Base-by-base conservation (phyloP, 1,140 invertebrate species). In the Bombus breviceps region DNA sequence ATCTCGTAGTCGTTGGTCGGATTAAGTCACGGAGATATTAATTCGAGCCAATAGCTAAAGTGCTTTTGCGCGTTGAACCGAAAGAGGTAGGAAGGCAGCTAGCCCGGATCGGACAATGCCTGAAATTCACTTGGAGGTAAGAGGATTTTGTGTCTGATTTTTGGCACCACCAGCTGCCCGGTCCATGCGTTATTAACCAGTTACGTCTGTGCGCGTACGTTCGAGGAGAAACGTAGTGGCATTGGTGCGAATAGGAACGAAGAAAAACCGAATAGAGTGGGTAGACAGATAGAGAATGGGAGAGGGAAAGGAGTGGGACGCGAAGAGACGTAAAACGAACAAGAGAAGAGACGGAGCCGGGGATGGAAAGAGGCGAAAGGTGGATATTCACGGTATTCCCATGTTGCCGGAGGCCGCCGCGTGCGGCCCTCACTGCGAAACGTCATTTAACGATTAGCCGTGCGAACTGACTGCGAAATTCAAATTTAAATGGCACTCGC, bases 401-500 rank as follows among this genome's bases (percentile, higher is more conserved):
- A 72, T 77, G 82, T 78, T 81, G 72, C 78, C 69, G 41, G 41
- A 59, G 73, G 64, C 34, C 47, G 62, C 79, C 74, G 43, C 64
- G 57, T 41, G 73, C 32, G 74, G 66, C 71, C 64, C 66, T 84
- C 74, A 10, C 66, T 88, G 62, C 88, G 88, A 89, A 92, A 92
- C 86, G 83, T 86, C 91, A 89, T 92, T 92, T 92, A 92, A 90
- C 90, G 89, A 92, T 92, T 92, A 92, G 83, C 91, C 85, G 59
- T 64, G 68, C 88, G 83, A 86, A 76, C 69, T 71, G 83, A 88
- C 64, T 83, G 69, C 80, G 88, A 90, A 92, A 92, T 90, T 92
- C 87, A 87, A 90, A 92, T 92, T 91, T 89, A 91, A 89, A 86
- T 83, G 83, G 80, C 72, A 68, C 88, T 86, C 86, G 78, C 75